phyloP scores from a whole-genome alignment of 2,888 invertebrate genomes.

The Deroplatys truncata region DNA sequence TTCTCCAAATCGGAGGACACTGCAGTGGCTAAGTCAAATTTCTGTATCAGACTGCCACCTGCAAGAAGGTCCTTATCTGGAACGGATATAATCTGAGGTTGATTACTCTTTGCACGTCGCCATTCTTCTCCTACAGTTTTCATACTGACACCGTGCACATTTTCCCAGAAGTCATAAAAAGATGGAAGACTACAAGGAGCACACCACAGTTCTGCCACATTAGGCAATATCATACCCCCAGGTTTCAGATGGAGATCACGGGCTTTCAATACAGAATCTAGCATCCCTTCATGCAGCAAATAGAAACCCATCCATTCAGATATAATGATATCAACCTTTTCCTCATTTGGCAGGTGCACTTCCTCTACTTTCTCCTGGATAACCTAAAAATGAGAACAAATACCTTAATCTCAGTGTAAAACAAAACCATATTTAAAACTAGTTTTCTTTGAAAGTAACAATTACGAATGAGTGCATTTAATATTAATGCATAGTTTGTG shows the following conservation, averaged over 20 bases:
- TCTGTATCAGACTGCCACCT: slow-evolving; percentile 59
- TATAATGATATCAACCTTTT: slow-evolving; percentile 81
- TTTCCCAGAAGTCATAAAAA: slow-evolving; percentile 68
- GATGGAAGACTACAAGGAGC: slow-evolving; percentile 59
- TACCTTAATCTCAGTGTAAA: neutral
- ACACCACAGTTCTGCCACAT: slow-evolving; percentile 63
- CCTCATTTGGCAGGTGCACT: slow-evolving; percentile 57
- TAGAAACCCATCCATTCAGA: slow-evolving; percentile 99
- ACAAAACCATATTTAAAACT: neutral
- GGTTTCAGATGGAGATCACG: slow-evolving; percentile 74
- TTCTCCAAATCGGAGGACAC: slow-evolving; percentile 55
- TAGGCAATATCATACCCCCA: slow-evolving; percentile 72
- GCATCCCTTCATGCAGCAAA: slow-evolving; percentile 91
- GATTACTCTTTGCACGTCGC: slow-evolving; percentile 56
- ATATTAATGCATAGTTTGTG: no score
- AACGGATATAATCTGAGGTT: slow-evolving; percentile 62
- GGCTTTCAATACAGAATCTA: slow-evolving; percentile 81
- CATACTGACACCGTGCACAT: slow-evolving; percentile 80
- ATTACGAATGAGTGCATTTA: neutral
- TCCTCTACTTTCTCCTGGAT: slow-evolving; percentile 76
- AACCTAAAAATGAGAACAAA: slow-evolving; percentile 48
- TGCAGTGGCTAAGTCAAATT: slow-evolving; percentile 64
- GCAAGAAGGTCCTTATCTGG: slow-evolving; percentile 57
- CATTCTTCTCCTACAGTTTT: slow-evolving; percentile 55
- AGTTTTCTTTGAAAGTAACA: neutral